Evolutionary conservation across 2,888 invertebrate genomes (phyloP), one percentile per base, ranked within the genome.

Genomic region (Hirtodrosophila alboralis): DNA sequence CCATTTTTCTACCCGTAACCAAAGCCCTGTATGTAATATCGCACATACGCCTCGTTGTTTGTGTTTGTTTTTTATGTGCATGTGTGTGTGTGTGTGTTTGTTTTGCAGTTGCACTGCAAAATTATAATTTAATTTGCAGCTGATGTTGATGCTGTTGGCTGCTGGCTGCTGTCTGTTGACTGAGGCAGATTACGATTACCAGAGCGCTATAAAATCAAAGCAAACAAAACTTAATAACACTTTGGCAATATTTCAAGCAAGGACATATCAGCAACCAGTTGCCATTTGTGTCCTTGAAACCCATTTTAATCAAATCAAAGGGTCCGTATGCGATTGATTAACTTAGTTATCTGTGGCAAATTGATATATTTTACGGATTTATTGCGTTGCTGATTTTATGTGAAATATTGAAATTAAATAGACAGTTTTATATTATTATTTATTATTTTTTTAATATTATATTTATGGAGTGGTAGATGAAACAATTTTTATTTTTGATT

Each of bases 101-200:
- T 14, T 41, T 37, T 48, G 36, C 38, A 43, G 56, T 52, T 49
- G 33, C 45, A 34, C 53, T 72, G 51, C 43, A 27, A 53, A 45
- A 53, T 57, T 45, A 64, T 52, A 56, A 56, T 64, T 72, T 27
- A 53, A 60, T 69, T 64, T 64, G 33, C 60, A 21, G 38, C 27
- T 51, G 59, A 47, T 63, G 47, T 26, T 54, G 52, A 52, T 69
- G 51, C 44, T 27, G 30, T 6, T 36, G 30, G 13, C 10, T 12
- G n/a, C n/a, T n/a, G n/a, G n/a, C n/a, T n/a, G n/a, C n/a, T n/a
- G n/a, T n/a, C n/a, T n/a, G n/a, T n/a, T n/a, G n/a, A n/a, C n/a
- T n/a, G n/a, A n/a, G n/a, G n/a, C n/a, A n/a, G 23, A 16, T 31
- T 21, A 7, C 16, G 16, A 27, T 40, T 43, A 7, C 45, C n/a